Evolutionary conservation across 2,888 invertebrate species (phyloP).

Genomic region (Lymantria monacha): DNA sequence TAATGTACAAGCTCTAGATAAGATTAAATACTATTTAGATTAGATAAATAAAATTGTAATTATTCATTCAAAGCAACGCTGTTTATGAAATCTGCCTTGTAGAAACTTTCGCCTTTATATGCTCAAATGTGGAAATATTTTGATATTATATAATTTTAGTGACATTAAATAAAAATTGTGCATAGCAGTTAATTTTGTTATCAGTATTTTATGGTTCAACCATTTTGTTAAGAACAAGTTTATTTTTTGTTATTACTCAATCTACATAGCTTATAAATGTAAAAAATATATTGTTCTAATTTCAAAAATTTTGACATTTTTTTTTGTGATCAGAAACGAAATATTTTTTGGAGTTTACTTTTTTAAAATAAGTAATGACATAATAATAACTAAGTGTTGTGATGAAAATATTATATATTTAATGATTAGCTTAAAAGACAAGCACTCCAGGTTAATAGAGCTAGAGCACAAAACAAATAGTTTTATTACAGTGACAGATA

Average conservation of each 20-base stretch:
- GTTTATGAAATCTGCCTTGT: neutral
- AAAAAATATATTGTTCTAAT: neutral
- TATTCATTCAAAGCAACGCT: neutral
- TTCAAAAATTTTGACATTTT: neutral
- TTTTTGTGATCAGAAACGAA: neutral
- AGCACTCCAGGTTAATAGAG: slow-evolving; percentile 30
- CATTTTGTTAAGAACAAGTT: slow-evolving; percentile 1
- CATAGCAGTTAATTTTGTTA: neutral
- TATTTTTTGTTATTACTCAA: neutral
- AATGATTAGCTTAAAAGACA: slow-evolving; percentile 19
- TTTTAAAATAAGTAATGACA: neutral
- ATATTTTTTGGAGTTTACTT: neutral
- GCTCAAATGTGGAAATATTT: slow-evolving; percentile 10
- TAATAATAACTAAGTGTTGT: slow-evolving; percentile 29
- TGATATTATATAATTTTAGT: slow-evolving; percentile 3
- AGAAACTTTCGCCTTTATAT: neutral
- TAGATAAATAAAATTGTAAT: too few relatives aligned
- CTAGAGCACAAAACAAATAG: slow-evolving; percentile 19
- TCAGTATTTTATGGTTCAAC: slow-evolving; percentile 1
- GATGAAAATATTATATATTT: slow-evolving; percentile 26
- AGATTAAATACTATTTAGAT: too few relatives aligned
- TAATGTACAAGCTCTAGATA: too few relatives aligned
- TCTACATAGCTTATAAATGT: neutral
- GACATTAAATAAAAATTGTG: neutral
- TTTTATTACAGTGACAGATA: slow-evolving; percentile 10